Evolutionary conservation across 1,140 invertebrate species (phyloP).

Genomic region (Ephestia elutella): DNA sequence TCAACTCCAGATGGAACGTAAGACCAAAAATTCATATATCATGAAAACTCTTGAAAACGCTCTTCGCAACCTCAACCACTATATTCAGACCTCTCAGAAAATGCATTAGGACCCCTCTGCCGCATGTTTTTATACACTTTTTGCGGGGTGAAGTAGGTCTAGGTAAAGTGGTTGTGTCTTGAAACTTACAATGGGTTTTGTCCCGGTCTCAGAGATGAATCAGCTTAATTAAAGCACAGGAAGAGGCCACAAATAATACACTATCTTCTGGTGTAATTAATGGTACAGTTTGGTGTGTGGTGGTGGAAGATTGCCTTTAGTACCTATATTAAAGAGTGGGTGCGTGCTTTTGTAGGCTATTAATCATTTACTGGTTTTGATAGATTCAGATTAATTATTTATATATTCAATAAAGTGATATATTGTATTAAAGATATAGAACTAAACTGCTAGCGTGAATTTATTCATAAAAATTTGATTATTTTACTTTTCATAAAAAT

Average conservation of each 20-base stretch:
- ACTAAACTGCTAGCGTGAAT: too few relatives aligned
- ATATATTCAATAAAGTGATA: too few relatives aligned
- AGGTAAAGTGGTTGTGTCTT: background rate
- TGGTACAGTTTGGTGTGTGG: background rate
- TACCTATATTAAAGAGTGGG: too few relatives aligned
- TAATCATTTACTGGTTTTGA: too few relatives aligned
- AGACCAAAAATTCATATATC: conserved; percentile 1
- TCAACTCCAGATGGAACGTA: background rate
- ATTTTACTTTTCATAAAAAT: too few relatives aligned
- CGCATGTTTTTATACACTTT: background rate
- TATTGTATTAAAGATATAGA: too few relatives aligned
- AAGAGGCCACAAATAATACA: background rate
- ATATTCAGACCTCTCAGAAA: background rate
- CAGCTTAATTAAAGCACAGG: background rate
- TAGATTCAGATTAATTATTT: too few relatives aligned
- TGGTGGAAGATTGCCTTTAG: background rate
- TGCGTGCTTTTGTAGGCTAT: too few relatives aligned
- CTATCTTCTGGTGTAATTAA: background rate
- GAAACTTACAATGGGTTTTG: conserved; percentile 4
- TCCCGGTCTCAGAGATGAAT: background rate
- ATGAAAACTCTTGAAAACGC: background rate
- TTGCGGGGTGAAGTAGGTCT: background rate
- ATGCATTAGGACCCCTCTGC: background rate
- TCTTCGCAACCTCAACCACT: background rate
- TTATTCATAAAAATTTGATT: too few relatives aligned